Evolutionary conservation across 2,888 invertebrate species (phyloP), one percentile per base, ranked within the genome.

Genomic region (Molanna angustata): DNA sequence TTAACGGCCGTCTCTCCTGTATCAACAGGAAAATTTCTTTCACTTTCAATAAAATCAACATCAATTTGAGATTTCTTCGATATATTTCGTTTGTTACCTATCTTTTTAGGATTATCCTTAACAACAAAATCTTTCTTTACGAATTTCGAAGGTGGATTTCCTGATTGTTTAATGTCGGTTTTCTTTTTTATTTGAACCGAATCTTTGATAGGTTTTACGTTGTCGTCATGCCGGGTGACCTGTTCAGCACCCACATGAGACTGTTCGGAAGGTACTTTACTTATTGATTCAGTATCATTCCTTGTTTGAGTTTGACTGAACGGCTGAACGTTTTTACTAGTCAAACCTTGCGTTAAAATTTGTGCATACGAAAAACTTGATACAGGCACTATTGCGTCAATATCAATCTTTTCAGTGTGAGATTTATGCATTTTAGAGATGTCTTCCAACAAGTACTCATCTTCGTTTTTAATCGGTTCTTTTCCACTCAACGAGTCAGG

Each of bases 361-460:
- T 85, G 83, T 2, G 86, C 87, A 65, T 87, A 87, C 1, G 87
- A 86, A n/a, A n/a, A n/a, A n/a, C n/a, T n/a, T n/a, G n/a, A n/a
- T n/a, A n/a, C n/a, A n/a, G n/a, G n/a, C n/a, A n/a, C n/a, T n/a
- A n/a, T n/a, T n/a, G n/a, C n/a, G n/a, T n/a, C n/a, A n/a, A n/a
- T n/a, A n/a, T n/a, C n/a, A n/a, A n/a, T n/a, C n/a, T n/a, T n/a
- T n/a, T n/a, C n/a, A n/a, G n/a, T n/a, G n/a, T n/a, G n/a, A n/a
- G n/a, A n/a, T n/a, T n/a, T n/a, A n/a, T n/a, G n/a, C n/a, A n/a
- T n/a, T n/a, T n/a, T n/a, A n/a, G n/a, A n/a, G n/a, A n/a, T n/a
- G n/a, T n/a, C n/a, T n/a, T n/a, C n/a, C n/a, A n/a, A n/a, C n/a
- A n/a, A n/a, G n/a, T n/a, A n/a, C n/a, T n/a, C n/a, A n/a, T n/a